phyloP scores from a whole-genome alignment of 2,797 vertebrate genomes.

The Serranus cabrilla region DNA sequence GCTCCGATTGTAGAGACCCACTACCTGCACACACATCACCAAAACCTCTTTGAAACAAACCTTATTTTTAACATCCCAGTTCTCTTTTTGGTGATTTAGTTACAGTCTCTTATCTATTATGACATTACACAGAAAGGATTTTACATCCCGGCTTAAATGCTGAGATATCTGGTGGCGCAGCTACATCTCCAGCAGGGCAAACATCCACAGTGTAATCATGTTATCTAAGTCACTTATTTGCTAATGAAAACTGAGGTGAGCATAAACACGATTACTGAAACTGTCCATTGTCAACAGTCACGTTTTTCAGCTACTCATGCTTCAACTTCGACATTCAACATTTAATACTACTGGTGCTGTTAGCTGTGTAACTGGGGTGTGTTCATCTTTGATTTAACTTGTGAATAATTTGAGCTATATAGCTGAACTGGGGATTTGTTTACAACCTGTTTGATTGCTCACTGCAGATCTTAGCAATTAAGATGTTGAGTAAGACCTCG shows the following conservation, averaged over 20 bases:
- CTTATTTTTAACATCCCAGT: not conserved
- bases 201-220: not conserved
- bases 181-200: slow-evolving; percentile 16
- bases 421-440: not conserved
- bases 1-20: not conserved
- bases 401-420: not conserved
- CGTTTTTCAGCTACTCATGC: not conserved
- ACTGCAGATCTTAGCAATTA: not conserved
- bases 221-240: slow-evolving; percentile 13
- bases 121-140: not conserved
- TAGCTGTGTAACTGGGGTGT: not conserved
- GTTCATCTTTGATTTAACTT: not conserved
- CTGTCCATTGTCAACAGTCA: not conserved
- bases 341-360: not conserved
- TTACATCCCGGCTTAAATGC: slow-evolving; percentile 4
- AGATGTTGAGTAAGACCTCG: not conserved
- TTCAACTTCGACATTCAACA: not conserved
- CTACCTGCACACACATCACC: not conserved
- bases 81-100: not conserved
- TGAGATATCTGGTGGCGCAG: slow-evolving; percentile 25
- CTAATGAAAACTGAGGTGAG: slow-evolving; percentile 1
- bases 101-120: not conserved
- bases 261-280: not conserved
- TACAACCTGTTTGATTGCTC: not conserved
- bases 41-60: not conserved